These are phyloP conservation scores for Platysternon megacephalum DNA, from an alignment of 2,113 vertebrate genomes.

Conservation along the genomic window DNA sequence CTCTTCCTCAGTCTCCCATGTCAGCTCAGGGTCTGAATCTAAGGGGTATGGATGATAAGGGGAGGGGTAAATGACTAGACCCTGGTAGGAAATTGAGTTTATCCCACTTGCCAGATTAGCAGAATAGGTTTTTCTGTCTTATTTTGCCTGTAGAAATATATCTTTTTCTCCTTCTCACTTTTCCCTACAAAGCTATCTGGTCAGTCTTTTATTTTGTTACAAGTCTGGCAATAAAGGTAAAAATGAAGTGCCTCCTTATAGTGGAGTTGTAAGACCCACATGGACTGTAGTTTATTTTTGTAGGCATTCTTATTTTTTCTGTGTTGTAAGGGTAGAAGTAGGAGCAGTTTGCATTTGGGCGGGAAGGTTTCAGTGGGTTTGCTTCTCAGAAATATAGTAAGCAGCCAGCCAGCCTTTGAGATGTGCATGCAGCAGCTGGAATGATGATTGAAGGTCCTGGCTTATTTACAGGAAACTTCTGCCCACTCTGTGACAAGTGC, in stretches of 20 bases:
- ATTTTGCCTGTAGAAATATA: neutral
- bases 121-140: neutral
- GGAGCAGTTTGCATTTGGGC: neutral
- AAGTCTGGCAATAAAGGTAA: accelerated
- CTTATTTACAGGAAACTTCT: constrained; percentile 92
- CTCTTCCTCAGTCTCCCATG: neutral
- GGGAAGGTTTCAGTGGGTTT: neutral
- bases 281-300: neutral
- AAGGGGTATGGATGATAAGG: neutral
- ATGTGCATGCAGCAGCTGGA: neutral
- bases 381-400: neutral
- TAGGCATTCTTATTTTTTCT: neutral
- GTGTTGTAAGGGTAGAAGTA: neutral
- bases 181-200: neutral
- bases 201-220: neutral
- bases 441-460: neutral
- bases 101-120: neutral
- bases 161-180: neutral
- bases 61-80: neutral
- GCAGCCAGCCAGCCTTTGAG: neutral
- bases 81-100: neutral
- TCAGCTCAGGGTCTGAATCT: neutral
- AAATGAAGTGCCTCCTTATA: neutral
- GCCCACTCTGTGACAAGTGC: constrained; percentile 95
- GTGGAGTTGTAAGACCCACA: neutral